Evolutionary conservation across 2,888 invertebrate species (phyloP).

Genomic region (Lasioglossum zephyrum): DNA sequence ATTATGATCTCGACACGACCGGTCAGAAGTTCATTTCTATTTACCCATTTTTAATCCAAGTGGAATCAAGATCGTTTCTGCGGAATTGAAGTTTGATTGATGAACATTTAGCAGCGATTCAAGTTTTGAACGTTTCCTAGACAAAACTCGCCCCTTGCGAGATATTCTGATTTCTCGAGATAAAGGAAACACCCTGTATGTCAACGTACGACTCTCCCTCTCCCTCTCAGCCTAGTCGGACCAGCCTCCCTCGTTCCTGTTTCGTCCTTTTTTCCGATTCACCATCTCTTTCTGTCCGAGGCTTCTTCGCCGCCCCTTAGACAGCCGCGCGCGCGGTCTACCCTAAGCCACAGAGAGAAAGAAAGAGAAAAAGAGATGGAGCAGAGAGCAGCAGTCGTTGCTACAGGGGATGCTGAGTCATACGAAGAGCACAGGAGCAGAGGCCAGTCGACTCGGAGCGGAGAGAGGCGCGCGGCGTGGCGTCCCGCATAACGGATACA

Average conservation of each 20-base stretch:
- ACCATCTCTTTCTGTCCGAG: conserved; percentile 31
- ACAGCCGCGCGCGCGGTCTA: conserved; percentile 26
- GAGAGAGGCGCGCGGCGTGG: conserved; percentile 41
- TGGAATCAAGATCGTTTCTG: no score
- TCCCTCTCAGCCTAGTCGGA: neutral
- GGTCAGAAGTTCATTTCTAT: neutral
- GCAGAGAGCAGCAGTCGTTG: conserved; percentile 44
- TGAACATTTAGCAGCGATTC: neutral
- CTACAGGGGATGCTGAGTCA: conserved; percentile 80
- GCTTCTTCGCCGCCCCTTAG: conserved; percentile 51
- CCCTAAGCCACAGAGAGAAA: conserved; percentile 19
- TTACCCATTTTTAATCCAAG: neutral
- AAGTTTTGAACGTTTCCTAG: neutral
- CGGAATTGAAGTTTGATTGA: neutral
- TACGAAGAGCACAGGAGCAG: conserved; percentile 50
- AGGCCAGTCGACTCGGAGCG: neutral
- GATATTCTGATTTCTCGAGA: neutral
- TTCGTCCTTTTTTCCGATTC: neutral
- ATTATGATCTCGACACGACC: neutral
- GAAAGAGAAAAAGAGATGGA: neutral
- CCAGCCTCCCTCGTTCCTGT: conserved; percentile 12
- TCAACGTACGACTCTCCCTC: neutral
- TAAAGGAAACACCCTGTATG: neutral
- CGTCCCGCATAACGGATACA: conserved; percentile 71
- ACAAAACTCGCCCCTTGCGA: neutral